phyloP scores from a whole-genome alignment of 2,113 vertebrate species.

The Misgurnus mizolepis region DNA sequence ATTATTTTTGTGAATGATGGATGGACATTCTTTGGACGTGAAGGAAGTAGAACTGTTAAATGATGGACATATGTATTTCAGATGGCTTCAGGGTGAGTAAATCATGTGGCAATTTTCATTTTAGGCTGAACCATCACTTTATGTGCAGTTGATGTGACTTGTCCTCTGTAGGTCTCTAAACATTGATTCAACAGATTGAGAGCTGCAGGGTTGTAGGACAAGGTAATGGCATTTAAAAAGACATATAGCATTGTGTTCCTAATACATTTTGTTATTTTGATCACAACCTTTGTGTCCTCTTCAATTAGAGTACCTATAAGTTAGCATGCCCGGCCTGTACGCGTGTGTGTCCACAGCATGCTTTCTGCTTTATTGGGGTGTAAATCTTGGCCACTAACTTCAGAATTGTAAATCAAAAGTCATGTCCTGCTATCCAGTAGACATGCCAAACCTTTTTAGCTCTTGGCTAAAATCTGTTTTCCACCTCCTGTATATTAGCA shows the following conservation, averaged over 20 bases:
- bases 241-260: not conserved
- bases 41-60: too few species aligned
- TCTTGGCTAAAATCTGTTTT: not conserved
- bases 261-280: constrained; percentile 4
- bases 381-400: constrained; percentile 7
- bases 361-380: constrained; percentile 20
- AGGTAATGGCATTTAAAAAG: not conserved
- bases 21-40: too few species aligned
- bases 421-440: constrained; percentile 23
- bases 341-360: not conserved
- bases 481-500: constrained; percentile 15
- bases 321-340: not conserved
- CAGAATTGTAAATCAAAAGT: constrained; percentile 39
- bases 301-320: not conserved
- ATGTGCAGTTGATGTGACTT: too few species aligned
- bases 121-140: too few species aligned
- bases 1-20: too few species aligned
- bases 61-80: too few species aligned
- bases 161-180: too few species aligned
- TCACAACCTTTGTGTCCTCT: constrained; percentile 16
- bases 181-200: not conserved
- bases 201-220: not conserved
- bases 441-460: constrained; percentile 32
- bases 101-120: too few species aligned
- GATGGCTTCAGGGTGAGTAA: too few species aligned